Conservation (phyloP, 2,797 vertebrate species). For the Acrossocheilus fasciatus region DNA sequence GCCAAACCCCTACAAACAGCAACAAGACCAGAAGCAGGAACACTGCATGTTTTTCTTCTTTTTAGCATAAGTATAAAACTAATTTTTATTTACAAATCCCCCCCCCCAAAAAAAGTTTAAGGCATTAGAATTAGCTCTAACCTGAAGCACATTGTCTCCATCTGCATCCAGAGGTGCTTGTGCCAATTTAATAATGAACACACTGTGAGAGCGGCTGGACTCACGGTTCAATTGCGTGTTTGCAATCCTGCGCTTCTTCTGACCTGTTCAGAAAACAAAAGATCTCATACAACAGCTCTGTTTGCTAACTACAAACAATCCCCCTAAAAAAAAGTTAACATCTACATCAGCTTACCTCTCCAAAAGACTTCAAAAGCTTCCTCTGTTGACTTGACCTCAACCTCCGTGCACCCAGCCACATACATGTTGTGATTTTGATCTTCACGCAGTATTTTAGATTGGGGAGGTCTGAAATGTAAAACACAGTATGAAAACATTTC, state of each 20-base stretch:
- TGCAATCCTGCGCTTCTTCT: constrained; percentile 94
- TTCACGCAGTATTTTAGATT: constrained; percentile 92
- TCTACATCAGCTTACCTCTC: constrained; percentile 82
- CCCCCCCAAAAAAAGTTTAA: no score
- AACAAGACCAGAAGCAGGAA: background rate
- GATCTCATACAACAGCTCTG: background rate
- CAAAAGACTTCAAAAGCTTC: constrained; percentile 98
- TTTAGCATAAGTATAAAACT: no score
- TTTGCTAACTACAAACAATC: constrained; percentile 1
- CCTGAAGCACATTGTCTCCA: constrained; percentile 93
- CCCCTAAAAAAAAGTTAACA: background rate
- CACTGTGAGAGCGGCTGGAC: constrained; percentile 96
- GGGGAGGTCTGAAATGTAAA: constrained; percentile 83
- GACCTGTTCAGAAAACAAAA: constrained; percentile 77
- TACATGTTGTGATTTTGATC: constrained; percentile 99
- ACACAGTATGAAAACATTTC: constrained; percentile 15
- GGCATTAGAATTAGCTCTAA: constrained; percentile 59
- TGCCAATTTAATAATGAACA: constrained; percentile 94
- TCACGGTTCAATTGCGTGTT: constrained; percentile 95
- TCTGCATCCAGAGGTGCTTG: constrained; percentile 95
- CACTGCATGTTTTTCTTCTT: background rate
- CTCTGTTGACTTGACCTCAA: constrained; percentile 96
- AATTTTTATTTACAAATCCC: no score
- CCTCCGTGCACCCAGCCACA: constrained; percentile 91
- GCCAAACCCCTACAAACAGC: background rate